Percentiles rank a stretch among this genome's conserved stretches.
phyloP scores from a whole-genome alignment of 2,797 vertebrate species.

The Furcifer pardalis region DNA sequence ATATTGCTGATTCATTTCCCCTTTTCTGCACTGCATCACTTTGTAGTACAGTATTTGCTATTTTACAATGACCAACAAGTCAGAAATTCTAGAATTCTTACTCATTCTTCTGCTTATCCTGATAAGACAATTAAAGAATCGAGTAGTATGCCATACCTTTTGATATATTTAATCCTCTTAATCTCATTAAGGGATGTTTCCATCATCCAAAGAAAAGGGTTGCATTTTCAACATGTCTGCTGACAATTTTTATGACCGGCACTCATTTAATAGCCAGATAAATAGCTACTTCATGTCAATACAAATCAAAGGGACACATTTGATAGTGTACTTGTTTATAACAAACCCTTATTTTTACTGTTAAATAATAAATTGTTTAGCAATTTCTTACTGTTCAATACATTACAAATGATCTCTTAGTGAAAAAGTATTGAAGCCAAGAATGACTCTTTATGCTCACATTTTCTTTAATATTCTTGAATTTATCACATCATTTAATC shows the following conservation, averaged over 20 bases:
- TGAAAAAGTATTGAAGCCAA: background rate
- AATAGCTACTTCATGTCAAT: background rate
- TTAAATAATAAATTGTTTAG: background rate
- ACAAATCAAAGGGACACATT: background rate
- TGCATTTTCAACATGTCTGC: background rate
- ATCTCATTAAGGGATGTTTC: slow-evolving; percentile 9
- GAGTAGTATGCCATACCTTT: background rate
- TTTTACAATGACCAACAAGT: background rate
- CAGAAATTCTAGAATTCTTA: background rate
- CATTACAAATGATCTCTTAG: too few species aligned
- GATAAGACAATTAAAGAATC: slow-evolving; percentile 1
- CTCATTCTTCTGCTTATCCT: background rate
- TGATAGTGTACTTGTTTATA: background rate
- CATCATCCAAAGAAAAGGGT: background rate
- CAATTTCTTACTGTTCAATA: too few species aligned
- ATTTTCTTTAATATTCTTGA: background rate
- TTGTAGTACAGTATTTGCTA: background rate
- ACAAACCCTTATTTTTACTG: background rate
- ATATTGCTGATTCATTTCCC: background rate
- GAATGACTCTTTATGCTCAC: background rate
- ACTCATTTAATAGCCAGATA: background rate
- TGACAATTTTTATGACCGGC: background rate
- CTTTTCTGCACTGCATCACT: background rate
- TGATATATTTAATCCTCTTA: slow-evolving; percentile 10
- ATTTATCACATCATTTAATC: background rate